A percentile compares a stretch with the other conserved stretches of the same genome.
phyloP scores from a whole-genome alignment of 2,113 vertebrate species.

The Eidolon helvum region DNA sequence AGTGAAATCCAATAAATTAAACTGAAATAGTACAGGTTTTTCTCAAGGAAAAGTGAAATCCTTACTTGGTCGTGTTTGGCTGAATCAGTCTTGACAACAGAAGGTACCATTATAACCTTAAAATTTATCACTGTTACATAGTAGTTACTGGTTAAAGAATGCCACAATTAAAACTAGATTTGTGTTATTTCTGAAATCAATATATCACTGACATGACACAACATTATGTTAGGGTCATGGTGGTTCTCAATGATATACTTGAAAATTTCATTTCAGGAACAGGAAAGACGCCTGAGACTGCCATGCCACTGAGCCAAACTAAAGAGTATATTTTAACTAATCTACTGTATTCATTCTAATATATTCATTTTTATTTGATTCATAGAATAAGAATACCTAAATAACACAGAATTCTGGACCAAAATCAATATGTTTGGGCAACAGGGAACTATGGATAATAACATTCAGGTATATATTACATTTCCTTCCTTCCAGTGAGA shows the following conservation, averaged over 20 bases:
- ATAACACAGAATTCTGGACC: background rate
- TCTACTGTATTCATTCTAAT: background rate
- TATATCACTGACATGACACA: conserved; percentile 33
- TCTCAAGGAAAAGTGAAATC: background rate
- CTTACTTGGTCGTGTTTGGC: background rate
- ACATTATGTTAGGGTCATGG: background rate
- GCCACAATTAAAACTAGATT: background rate
- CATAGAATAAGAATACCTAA: background rate
- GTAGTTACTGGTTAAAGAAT: conserved; percentile 32
- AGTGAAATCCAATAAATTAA: background rate
- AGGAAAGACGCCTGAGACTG: background rate
- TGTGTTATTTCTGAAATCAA: conserved; percentile 33
- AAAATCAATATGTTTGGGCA: background rate
- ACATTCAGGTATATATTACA: background rate
- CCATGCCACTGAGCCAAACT: background rate
- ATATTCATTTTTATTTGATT: background rate
- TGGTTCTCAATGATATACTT: background rate
- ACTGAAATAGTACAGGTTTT: background rate
- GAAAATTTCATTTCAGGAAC: background rate
- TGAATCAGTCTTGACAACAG: background rate
- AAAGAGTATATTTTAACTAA: background rate
- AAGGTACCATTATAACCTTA: background rate
- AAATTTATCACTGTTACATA: background rate
- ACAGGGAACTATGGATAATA: background rate
- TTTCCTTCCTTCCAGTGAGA: background rate